Evolutionary conservation across 2,113 vertebrate species (phyloP), one percentile per base, ranked within the genome.

Genomic region (Merops nubicus): DNA sequence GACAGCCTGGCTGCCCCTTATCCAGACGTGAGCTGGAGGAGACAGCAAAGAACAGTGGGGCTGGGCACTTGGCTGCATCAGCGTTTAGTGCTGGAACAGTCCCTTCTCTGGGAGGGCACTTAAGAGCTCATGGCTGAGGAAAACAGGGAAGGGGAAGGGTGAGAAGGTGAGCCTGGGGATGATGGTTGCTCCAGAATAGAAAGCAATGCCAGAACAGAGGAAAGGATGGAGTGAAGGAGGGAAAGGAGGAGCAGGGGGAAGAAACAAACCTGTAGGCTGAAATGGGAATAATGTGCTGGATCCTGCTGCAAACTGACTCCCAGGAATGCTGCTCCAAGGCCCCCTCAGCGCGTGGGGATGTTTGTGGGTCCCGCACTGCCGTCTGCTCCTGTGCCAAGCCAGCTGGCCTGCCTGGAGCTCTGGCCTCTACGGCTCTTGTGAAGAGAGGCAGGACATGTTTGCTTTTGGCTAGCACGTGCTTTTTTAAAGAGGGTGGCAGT

Each of bases 321-420:
- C 88, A 94, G 91, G 94, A 97, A 97, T 92, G 91, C 83, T 1
- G 20, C 70, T 91, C 67, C 50, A 62, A 88, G 48, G 34, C 74
- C 88, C 84, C 70, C 72, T 83, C 85, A 69, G 75, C 4, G 47
- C 0, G 19, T 54, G 67, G 88, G 75, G 93, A 88, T 90, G 85
- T 93, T 97, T 93, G 75, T 90, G 77, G 68, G 63, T 95, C 93
- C 93, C 26, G 6, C 45, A 19, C 78, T 64, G 74, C 94, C 0
- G 45, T 67, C 60, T 82, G 70, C 95, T 88, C 75, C 88, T 65
- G 42, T 90, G 90, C 96, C 92, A 93, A 93, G 45, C 75, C 93
- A 88, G 91, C 90, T 96, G 96, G 89, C 82, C 80, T 94, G 93
- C 92, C 75, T 88, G 88, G 36, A 93, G 82, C 95, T 96, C 91